These are phyloP conservation scores for Sciurus niger DNA, from an alignment of 2,113 vertebrate genomes.

Conservation along the genomic window DNA sequence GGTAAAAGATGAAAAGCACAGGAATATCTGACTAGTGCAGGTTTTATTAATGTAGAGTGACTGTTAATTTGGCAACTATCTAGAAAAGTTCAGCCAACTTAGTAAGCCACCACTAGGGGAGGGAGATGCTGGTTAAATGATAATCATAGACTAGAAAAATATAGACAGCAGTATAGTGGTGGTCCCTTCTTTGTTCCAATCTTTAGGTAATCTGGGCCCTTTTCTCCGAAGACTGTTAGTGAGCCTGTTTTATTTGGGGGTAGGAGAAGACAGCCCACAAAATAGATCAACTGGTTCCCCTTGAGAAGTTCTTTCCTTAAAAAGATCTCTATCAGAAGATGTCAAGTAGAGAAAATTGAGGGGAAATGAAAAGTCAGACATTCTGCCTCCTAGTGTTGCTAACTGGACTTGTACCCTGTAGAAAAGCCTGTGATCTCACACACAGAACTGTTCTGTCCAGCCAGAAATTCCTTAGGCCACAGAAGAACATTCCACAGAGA, in stretches of 20 bases:
- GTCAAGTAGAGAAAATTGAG: not conserved
- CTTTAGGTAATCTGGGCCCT: not conserved
- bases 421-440: not conserved
- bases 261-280: not conserved
- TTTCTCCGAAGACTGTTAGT: not conserved
- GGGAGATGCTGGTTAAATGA: not conserved
- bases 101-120: not conserved
- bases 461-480: not conserved
- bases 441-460: not conserved
- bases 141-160: not conserved
- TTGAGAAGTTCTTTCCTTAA: not conserved
- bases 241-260: not conserved
- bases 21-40: not conserved
- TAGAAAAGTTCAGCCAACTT: not conserved
- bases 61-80: not conserved
- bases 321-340: not conserved
- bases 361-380: not conserved
- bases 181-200: not conserved
- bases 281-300: not conserved
- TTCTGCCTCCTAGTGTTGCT: accelerated
- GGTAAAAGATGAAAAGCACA: not conserved
- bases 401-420: too few relatives aligned
- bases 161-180: not conserved
- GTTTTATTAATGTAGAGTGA: conserved; percentile 3
- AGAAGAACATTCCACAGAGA: not conserved